Base-by-base conservation (phyloP, 2,888 invertebrate species). In the Xylocampa areola region DNA sequence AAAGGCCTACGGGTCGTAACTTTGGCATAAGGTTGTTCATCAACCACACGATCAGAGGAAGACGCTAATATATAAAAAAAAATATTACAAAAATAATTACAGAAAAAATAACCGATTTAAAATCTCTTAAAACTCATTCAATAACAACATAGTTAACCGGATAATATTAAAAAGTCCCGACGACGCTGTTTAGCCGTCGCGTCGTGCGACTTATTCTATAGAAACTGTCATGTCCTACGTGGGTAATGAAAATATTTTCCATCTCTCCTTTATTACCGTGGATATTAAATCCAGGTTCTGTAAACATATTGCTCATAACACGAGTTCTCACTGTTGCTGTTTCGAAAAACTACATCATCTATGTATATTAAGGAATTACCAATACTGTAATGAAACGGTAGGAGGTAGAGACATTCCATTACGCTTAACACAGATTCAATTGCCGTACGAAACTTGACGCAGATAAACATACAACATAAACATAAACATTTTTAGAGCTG, bases 171-270 rank as follows among this genome's bases (percentile, higher is more conserved):
- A 86, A 86, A 83, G 73, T 85, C 82, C 63, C 51, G 61, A 65
- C 76, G 75, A 77, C 73, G 73, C 67, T 69, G 74, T 80, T 79
- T 76, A 77, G 74, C 68, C 65, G 25, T 35, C 66, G 32, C 41
- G n/a, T n/a, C n/a, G n/a, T 23, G n/a, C 6, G 71, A 81, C 80
- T 81, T 82, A 77, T 81, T 79, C 78, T 78, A 78, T 74, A 74
- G 72, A 73, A 77, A 76, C 75, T 81, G 82, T 79, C 85, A 68
- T 80, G 86, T 85, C 84, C 81, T 77, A 74, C 27, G 79, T 76
- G 76, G 73, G 87, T 86, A 88, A 89, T 91, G 90, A 89, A 90
- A 91, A 90, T 89, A 88, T 90, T 90, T 89, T 88, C 86, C 86
- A 87, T 87, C 86, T 84, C 83, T 80, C 72, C 83, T 90, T 90